These are phyloP conservation scores for Crotalus tigris DNA, from an alignment of 2,113 vertebrate species.

Conservation along the genomic window DNA sequence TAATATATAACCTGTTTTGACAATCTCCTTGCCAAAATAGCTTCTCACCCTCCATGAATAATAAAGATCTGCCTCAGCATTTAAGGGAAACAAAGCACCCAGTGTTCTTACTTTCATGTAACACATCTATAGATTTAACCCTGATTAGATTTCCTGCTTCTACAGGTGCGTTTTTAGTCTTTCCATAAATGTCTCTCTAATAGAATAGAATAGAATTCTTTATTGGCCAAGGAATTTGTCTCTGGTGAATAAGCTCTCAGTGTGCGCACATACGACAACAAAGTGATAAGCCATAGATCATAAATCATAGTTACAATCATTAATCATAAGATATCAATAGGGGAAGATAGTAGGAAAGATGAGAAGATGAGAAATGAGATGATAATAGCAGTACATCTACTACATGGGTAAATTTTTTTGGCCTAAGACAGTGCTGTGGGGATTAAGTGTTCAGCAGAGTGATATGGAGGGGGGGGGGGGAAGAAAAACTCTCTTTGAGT, in stretches of 20 bases:
- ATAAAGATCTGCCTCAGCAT: neutral
- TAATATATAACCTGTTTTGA: constrained; percentile 54
- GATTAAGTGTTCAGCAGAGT: neutral
- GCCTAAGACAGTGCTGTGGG: neutral
- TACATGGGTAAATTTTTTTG: neutral
- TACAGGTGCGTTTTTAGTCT: neutral
- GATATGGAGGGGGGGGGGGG: no score
- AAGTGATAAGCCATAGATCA: neutral
- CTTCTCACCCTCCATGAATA: neutral
- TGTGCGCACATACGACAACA: neutral
- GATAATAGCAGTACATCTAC: neutral
- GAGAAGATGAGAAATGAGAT: neutral
- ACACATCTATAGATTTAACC: constrained; percentile 45
- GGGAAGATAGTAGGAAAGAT: neutral
- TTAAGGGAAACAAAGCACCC: neutral
- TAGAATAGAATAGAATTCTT: neutral
- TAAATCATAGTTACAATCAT: neutral
- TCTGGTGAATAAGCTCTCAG: neutral
- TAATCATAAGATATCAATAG: neutral
- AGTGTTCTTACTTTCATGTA: constrained; percentile 14
- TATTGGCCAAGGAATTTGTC: neutral
- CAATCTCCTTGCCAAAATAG: constrained; percentile 42
- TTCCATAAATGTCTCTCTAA: neutral
- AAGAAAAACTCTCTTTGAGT: neutral
- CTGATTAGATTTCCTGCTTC: constrained; percentile 8